Percentiles rank a stretch among this genome's conserved stretches.
Evolutionary conservation across 2,113 vertebrate species (phyloP).

Genomic region (Aptenodytes patagonicus): DNA sequence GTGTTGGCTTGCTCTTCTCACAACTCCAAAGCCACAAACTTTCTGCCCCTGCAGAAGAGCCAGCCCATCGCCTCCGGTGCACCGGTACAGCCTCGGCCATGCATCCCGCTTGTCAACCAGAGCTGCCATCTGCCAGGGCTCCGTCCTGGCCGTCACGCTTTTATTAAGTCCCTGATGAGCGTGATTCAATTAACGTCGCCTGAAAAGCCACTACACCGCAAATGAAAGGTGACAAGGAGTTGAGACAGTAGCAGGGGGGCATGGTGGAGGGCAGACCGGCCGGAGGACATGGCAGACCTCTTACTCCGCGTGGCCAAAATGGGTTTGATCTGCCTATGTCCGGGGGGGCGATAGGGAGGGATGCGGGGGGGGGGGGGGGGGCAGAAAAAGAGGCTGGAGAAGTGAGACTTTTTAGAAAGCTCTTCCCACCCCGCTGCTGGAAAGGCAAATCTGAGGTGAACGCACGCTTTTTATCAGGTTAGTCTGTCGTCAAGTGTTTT

Average conservation of each 20-base stretch:
- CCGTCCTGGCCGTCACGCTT: accelerated
- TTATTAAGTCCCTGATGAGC: not conserved
- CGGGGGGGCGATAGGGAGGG: accelerated
- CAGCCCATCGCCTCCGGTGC: not conserved
- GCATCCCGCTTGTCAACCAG: not conserved
- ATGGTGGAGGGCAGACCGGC: not conserved
- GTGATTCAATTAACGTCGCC: not conserved
- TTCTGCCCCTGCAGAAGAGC: not conserved
- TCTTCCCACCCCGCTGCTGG: not conserved
- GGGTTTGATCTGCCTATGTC: not conserved
- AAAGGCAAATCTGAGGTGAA: not conserved
- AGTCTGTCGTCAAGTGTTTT: not conserved
- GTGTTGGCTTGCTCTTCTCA: not conserved
- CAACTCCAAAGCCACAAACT: not conserved
- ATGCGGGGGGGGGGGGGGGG: accelerated
- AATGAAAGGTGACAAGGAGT: constrained; percentile 26
- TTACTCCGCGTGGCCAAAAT: not conserved
- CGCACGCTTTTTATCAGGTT: accelerated
- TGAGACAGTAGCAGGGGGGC: not conserved
- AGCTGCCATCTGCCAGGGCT: not conserved
- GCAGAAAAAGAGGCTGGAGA: not conserved
- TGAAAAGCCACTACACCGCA: not conserved
- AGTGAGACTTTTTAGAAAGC: not conserved
- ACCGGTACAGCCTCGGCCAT: not conserved
- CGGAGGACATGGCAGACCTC: not conserved